Conservation (phyloP, 1,140 invertebrate species). For the Drosophila nebulosa region DNA sequence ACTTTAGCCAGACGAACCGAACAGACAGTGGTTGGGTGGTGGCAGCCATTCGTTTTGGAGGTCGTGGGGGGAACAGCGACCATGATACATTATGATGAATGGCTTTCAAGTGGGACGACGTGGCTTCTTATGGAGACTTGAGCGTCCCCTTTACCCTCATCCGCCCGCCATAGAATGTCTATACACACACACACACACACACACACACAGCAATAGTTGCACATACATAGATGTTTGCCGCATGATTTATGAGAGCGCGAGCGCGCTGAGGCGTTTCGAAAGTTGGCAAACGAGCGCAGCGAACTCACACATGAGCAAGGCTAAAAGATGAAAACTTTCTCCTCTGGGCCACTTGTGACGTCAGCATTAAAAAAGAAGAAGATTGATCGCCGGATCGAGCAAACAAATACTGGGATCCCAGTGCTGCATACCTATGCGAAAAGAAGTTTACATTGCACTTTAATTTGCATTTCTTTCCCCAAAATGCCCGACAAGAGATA, state of each 20-base stretch:
- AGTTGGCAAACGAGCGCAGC: conserved; percentile 27
- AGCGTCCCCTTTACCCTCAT: background rate
- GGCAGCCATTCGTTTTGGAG: background rate
- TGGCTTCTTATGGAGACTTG: conserved; percentile 39
- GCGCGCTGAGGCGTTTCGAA: conserved; percentile 54
- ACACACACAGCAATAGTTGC: too few species aligned
- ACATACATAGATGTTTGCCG: conserved; percentile 41
- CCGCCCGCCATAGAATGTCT: conserved; percentile 24
- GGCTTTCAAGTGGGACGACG: conserved; percentile 70
- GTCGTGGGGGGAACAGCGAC: conserved; percentile 12
- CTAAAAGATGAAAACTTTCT: conserved; percentile 56
- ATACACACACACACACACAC: conserved; percentile 18
- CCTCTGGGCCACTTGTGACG: conserved; percentile 15
- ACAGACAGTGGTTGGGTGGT: conserved; percentile 12
- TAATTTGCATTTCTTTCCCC: background rate
- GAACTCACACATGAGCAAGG: conserved; percentile 24
- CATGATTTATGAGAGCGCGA: conserved; percentile 62
- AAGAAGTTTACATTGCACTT: conserved; percentile 25
- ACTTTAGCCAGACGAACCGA: conserved; percentile 21
- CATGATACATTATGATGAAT: conserved; percentile 68
- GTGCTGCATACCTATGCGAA: background rate
- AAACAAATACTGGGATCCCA: conserved; percentile 38
- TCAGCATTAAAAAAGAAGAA: conserved; percentile 26
- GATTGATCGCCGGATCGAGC: conserved; percentile 63
- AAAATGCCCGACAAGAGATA: background rate